These are phyloP conservation scores for Drepana arcuata DNA, from an alignment of 1,140 invertebrate species.

Conservation along the genomic window DNA sequence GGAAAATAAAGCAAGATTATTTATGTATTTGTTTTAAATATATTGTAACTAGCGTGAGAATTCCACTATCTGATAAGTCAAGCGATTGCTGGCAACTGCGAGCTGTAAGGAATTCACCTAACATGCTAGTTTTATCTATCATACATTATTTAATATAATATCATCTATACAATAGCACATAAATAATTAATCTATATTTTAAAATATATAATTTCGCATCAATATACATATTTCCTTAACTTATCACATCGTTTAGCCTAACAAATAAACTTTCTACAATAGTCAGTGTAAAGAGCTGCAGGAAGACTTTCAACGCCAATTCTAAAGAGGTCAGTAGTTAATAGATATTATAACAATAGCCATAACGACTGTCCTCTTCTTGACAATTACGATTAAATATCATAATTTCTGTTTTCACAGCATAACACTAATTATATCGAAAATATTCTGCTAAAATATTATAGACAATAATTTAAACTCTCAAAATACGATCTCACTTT, in stretches of 20 bases:
- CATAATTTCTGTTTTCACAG: slow-evolving; percentile 49
- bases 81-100: slow-evolving; percentile 11
- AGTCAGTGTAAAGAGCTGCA: slow-evolving; percentile 70
- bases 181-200: slow-evolving; percentile 39
- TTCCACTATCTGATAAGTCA: too few relatives aligned
- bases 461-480: slow-evolving; percentile 35
- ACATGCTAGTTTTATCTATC: slow-evolving; percentile 22
- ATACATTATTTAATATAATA: slow-evolving; percentile 22
- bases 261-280: slow-evolving; percentile 57
- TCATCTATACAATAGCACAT: slow-evolving; percentile 36
- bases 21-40: not conserved
- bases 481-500: slow-evolving; percentile 38
- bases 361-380: slow-evolving; percentile 20
- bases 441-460: slow-evolving; percentile 51
- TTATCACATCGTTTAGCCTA: slow-evolving; percentile 54
- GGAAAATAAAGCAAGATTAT: not conserved
- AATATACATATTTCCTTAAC: slow-evolving; percentile 43
- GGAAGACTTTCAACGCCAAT: slow-evolving; percentile 62
- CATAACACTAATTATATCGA: slow-evolving; percentile 58
- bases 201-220: slow-evolving; percentile 42
- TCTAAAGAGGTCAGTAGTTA: not conserved
- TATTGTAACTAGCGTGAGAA: too few relatives aligned
- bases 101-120: slow-evolving; percentile 16
- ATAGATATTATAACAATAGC: slow-evolving; percentile 4
- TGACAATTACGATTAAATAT: slow-evolving; percentile 39